Base-by-base conservation (phyloP, 2,888 invertebrate genomes). In the Stegophylla sp. region DNA sequence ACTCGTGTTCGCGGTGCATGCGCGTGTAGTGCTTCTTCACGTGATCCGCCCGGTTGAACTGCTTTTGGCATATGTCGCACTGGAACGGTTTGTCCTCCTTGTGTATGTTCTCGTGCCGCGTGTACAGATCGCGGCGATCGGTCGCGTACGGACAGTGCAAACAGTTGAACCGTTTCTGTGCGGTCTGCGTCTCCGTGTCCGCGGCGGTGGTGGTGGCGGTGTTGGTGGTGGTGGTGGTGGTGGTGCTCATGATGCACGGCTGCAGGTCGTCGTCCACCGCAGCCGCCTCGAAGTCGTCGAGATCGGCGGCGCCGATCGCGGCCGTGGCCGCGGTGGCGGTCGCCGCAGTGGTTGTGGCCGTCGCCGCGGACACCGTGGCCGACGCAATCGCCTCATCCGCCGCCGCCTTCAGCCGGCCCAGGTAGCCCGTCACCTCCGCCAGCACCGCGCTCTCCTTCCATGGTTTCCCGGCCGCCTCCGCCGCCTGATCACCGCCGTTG, bases 41-140 rank as follows among this genome's bases (percentile, higher is more conserved):
- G 86, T 96, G 96, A 87, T 96, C 96, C 56, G 96, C 96, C 74
- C 96, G 90, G 87, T 96, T 96, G 88, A 96, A 96, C 86, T 95
- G 94, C 87, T 96, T 95, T 86, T 93, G 91, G 86, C 96, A 96
- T 48, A 95, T 92, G 86, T 96, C 96, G 87, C 96, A 96, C 86
- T 95, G 94, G 86, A 96, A 96, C 9, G 96, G 96, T 86, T 96
- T 96, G 86, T 96, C 95, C 86, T 95, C 95, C 84, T 95, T 91
- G 86, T 96, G 96, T 83, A 96, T 96, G 86, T 95, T 96, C 88
- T 96, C 95, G 87, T 96, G 96, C 51, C 96, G 90, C 59, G 95
- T 95, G 87, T 93, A 96, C 64, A 96, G 89, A 88, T 96, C 96
- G 83, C 95, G 90, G 20, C 96, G 90, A 87, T 96, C 96, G 17